These are phyloP conservation scores for Lepus americanus DNA, from an alignment of 2,113 vertebrate species.

Conservation along the genomic window DNA sequence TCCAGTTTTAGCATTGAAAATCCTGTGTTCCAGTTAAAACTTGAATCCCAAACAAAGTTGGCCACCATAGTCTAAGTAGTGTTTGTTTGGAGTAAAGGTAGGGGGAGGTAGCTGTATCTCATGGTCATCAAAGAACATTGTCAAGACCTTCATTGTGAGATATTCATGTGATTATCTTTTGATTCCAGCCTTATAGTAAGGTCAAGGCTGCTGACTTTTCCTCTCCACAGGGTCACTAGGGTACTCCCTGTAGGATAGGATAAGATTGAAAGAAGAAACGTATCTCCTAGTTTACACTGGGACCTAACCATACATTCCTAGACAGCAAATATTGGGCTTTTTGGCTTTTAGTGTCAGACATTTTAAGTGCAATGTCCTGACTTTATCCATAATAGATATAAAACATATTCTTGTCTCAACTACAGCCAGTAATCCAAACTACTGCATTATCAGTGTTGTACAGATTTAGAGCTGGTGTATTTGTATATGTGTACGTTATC, in stretches of 20 bases:
- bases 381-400: background rate
- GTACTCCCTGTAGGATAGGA: background rate
- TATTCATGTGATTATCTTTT: background rate
- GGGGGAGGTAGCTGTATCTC: background rate
- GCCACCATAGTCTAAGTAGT: background rate
- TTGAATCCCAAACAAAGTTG: background rate
- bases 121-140: background rate
- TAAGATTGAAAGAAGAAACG: constrained; percentile 19
- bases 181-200: background rate
- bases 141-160: background rate
- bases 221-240: background rate
- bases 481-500: background rate
- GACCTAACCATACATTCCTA: background rate
- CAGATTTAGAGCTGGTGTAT: background rate
- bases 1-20: background rate
- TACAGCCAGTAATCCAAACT: background rate
- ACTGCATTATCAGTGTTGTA: background rate
- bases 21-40: background rate
- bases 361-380: constrained; percentile 34
- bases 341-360: background rate
- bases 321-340: background rate
- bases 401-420: constrained; percentile 36
- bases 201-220: background rate
- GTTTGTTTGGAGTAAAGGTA: constrained; percentile 13
- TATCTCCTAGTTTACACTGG: background rate